These are phyloP conservation scores for Opisthocomus hoazin DNA, from an alignment of 2,113 vertebrate species.

Conservation along the genomic window DNA sequence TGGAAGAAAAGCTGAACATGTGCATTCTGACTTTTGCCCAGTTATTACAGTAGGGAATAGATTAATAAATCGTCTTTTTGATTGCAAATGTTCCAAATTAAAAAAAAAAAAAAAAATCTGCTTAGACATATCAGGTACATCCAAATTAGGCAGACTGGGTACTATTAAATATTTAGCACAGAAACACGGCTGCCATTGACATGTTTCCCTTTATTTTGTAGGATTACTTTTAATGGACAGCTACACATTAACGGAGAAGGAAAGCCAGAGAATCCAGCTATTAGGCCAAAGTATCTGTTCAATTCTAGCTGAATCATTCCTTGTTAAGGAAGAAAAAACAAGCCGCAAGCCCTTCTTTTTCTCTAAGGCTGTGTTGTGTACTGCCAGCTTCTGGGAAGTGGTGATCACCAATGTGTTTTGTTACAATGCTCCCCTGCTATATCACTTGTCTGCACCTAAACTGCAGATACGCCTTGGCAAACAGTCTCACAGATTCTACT, in stretches of 20 bases:
- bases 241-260: neutral
- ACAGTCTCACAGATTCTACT: neutral
- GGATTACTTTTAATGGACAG: neutral
- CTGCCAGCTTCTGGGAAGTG: neutral
- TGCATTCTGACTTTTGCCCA: constrained; percentile 38
- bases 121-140: constrained; percentile 13
- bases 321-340: neutral
- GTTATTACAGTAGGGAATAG: constrained; percentile 53
- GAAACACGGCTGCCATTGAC: neutral
- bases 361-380: neutral
- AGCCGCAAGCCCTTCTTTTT: neutral
- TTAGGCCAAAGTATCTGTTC: neutral
- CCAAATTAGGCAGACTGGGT: constrained; percentile 15
- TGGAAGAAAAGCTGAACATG: constrained; percentile 50
- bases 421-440: neutral
- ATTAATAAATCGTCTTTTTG: constrained; percentile 51
- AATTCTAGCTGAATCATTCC: neutral
- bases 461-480: constrained; percentile 13
- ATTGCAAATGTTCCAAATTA: constrained; percentile 45
- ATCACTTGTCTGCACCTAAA: neutral
- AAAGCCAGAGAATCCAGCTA: neutral
- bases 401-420: constrained; percentile 6
- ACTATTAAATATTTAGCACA: constrained; percentile 16
- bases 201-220: neutral
- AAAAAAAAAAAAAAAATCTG: neutral